phyloP scores from a whole-genome alignment of 2,888 invertebrate species.

The Priocnemis perturbator region DNA sequence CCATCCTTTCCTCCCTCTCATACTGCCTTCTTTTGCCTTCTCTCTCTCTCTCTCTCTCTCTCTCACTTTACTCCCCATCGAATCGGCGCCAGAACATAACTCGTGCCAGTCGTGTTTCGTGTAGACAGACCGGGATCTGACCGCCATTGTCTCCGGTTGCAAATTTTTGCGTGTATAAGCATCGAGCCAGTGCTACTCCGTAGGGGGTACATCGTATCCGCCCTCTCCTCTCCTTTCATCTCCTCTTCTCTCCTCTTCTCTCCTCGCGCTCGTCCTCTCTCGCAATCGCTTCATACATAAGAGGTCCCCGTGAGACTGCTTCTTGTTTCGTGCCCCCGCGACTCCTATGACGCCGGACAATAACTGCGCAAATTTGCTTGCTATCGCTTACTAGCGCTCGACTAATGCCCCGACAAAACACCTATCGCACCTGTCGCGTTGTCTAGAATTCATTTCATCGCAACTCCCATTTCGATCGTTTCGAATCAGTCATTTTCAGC shows the following conservation, averaged over 20 bases:
- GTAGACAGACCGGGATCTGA: conserved; percentile 51
- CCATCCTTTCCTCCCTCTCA: conserved; percentile 12
- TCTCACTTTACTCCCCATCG: conserved; percentile 44
- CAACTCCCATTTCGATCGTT: too few relatives aligned
- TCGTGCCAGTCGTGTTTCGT: conserved; percentile 70
- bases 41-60: conserved; percentile 23
- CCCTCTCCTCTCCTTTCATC: conserved; percentile 5
- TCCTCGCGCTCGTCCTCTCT: background rate
- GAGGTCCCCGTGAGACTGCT: conserved; percentile 1
- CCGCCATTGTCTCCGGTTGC: conserved; percentile 71
- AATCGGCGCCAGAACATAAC: conserved; percentile 71
- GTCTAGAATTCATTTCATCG: too few relatives aligned
- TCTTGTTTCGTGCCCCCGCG: conserved; percentile 19
- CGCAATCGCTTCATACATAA: conserved; percentile 24
- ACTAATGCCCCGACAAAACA: conserved; percentile 39
- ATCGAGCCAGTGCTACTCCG: conserved; percentile 53
- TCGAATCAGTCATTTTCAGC: too few relatives aligned
- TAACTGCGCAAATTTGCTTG: conserved; percentile 59
- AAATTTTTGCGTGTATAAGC: conserved; percentile 70
- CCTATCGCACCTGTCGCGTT: too few relatives aligned
- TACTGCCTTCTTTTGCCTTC: conserved; percentile 18
- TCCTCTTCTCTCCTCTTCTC: conserved; percentile 19
- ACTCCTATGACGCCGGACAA: conserved; percentile 50
- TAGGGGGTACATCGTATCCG: conserved; percentile 63
- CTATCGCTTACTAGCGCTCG: conserved; percentile 34